phyloP scores from a whole-genome alignment of 2,797 vertebrate species.

The Novumbra hubbsi region DNA sequence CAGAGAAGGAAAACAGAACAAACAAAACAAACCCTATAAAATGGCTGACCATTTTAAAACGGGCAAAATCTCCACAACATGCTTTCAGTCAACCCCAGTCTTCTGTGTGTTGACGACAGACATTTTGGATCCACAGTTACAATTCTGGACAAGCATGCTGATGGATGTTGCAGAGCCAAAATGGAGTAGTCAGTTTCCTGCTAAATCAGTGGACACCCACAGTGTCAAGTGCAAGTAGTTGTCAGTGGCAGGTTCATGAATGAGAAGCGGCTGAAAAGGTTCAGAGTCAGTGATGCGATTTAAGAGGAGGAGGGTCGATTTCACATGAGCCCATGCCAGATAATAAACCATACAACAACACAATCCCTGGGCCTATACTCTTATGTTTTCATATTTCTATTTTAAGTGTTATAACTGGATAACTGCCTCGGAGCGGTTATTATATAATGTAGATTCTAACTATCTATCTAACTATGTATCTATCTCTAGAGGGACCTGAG shows the following conservation, averaged over 20 bases:
- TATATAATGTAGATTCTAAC: slow-evolving; percentile 18
- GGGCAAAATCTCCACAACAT: slow-evolving; percentile 59
- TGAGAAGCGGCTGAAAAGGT: slow-evolving; percentile 21
- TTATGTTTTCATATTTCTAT: slow-evolving; percentile 16
- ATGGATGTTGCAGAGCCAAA: slow-evolving; percentile 50
- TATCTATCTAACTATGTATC: slow-evolving; percentile 50
- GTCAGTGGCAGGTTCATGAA: slow-evolving; percentile 35
- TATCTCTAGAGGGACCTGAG: slow-evolving; percentile 69
- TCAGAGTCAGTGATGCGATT: slow-evolving; percentile 34
- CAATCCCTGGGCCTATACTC: slow-evolving; percentile 38
- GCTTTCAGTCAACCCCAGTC: slow-evolving; percentile 57
- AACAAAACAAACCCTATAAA: slow-evolving; percentile 16
- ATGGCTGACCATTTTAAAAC: slow-evolving; percentile 38
- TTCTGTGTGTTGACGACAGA: slow-evolving; percentile 66
- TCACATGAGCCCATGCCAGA: slow-evolving; percentile 47
- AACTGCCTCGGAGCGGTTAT: background rate
- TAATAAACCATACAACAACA: slow-evolving; percentile 61
- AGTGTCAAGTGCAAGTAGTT: slow-evolving; percentile 34
- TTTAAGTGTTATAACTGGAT: background rate
- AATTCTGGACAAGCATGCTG: slow-evolving; percentile 61
- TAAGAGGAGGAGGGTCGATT: slow-evolving; percentile 25
- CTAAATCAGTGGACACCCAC: slow-evolving; percentile 38
- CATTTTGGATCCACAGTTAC: slow-evolving; percentile 67
- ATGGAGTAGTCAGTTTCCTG: slow-evolving; percentile 41
- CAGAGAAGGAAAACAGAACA: background rate